phyloP scores from a whole-genome alignment of 1,140 invertebrate species.

The Nasonia vitripennis region DNA sequence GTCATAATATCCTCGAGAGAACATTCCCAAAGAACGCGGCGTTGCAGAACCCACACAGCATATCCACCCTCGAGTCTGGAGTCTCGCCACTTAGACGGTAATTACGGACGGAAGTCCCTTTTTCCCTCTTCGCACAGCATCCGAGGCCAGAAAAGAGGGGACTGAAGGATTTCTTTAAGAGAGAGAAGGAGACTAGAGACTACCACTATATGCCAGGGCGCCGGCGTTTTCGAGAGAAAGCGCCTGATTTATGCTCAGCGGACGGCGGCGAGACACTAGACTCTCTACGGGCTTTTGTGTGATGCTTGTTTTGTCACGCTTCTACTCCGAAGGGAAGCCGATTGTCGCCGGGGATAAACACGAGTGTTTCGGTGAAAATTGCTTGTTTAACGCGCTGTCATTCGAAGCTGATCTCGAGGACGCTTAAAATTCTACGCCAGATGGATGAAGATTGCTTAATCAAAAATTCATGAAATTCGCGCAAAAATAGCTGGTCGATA shows the following conservation, averaged over 20 bases:
- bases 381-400: too few relatives aligned
- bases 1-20: neutral
- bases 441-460: too few relatives aligned
- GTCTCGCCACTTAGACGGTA: slow-evolving; percentile 22
- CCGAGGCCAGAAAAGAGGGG: slow-evolving; percentile 1
- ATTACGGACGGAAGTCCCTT: slow-evolving; percentile 44
- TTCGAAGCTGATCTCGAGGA: too few relatives aligned
- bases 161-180: neutral
- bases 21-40: neutral
- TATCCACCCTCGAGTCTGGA: neutral
- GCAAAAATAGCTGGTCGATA: too few relatives aligned
- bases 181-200: too few relatives aligned
- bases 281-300: neutral
- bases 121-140: slow-evolving; percentile 24
- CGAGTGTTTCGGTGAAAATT: too few relatives aligned
- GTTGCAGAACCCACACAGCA: neutral
- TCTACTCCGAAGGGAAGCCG: too few relatives aligned
- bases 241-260: slow-evolving; percentile 25
- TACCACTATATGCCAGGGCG: neutral
- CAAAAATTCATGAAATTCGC: too few relatives aligned
- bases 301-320: too few relatives aligned
- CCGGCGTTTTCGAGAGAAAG: slow-evolving; percentile 27
- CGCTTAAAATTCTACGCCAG: too few relatives aligned
- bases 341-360: neutral
- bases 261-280: slow-evolving; percentile 34